Percentiles rank a stretch among this genome's conserved stretches.
These are phyloP conservation scores for Istiophorus platypterus DNA, from an alignment of 2,113 vertebrate genomes.

Conservation along the genomic window DNA sequence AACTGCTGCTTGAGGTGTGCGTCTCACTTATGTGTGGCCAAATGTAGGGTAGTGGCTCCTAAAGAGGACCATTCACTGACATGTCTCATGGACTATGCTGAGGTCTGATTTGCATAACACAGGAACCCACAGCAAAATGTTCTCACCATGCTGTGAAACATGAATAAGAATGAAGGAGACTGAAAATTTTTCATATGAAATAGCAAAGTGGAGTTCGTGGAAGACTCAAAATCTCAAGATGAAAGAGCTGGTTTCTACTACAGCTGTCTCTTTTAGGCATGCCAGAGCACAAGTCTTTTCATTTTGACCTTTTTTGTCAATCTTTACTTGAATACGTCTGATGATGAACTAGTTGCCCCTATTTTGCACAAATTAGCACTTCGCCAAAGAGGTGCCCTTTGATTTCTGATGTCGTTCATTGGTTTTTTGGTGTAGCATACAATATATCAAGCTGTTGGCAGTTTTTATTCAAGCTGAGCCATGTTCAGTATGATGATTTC, in stretches of 20 bases:
- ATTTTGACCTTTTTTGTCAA: slow-evolving; percentile 74
- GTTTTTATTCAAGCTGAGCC: slow-evolving; percentile 89
- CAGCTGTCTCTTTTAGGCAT: slow-evolving; percentile 87
- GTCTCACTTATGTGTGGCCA: slow-evolving; percentile 55
- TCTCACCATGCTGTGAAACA: slow-evolving; percentile 57
- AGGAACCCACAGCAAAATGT: slow-evolving; percentile 49
- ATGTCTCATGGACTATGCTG: slow-evolving; percentile 52
- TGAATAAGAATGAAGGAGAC: slow-evolving; percentile 50
- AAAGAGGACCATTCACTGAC: slow-evolving; percentile 44
- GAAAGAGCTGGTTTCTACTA: slow-evolving; percentile 89
- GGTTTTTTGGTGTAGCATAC: slow-evolving; percentile 72
- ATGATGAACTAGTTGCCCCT: slow-evolving; percentile 86
- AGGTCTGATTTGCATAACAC: slow-evolving; percentile 62
- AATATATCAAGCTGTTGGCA: slow-evolving; percentile 88
- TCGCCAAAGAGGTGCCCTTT: slow-evolving; percentile 81
- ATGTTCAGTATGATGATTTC: slow-evolving; percentile 83
- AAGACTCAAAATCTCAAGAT: slow-evolving; percentile 83
- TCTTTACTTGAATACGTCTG: slow-evolving; percentile 77
- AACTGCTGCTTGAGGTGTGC: slow-evolving; percentile 69
- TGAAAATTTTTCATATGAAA: slow-evolving; percentile 48
- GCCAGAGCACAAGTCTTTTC: slow-evolving; percentile 84
- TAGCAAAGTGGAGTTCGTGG: slow-evolving; percentile 49
- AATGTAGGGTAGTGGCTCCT: slow-evolving; percentile 40
- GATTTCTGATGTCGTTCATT: slow-evolving; percentile 85
- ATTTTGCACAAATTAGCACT: slow-evolving; percentile 73